Evolutionary conservation across 2,113 vertebrate genomes (phyloP), one percentile per base, ranked within the genome.

Genomic region (Nibea coibor): DNA sequence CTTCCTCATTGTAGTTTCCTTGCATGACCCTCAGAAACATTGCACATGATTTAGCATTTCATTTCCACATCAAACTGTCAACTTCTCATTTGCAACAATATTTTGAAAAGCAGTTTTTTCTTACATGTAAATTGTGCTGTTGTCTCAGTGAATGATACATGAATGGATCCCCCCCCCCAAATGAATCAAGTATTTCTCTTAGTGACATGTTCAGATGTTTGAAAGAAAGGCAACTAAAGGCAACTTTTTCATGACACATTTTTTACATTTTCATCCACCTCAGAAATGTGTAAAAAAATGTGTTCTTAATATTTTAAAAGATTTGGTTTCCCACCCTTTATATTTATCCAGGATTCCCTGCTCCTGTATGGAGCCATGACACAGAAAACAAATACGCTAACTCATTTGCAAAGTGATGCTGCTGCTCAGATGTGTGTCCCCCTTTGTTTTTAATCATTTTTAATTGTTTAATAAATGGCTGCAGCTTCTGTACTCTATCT

Each of bases 21-120:
- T 10, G 16, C 39, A 22, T 43, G 31, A 71, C 53, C 24, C 57
- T 67, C 24, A 0, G 7, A 69, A n/a, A 63, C 67, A 64, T n/a
- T 47, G 43, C 59, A 50, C 57, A 72, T n/a, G 39, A 75, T 78
- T 87, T 73, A 43, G 67, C 59, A 82, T 82, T 81, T 88, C 28
- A 78, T 78, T 80, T 56, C 47, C 67, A 84, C 73, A 80, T 84
- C 70, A 81, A 80, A 81, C 82, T 80, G 64, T 78, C 71, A 74
- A 28, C 24, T 24, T 65, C 42, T 71, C 50, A 24, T 45, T 51
- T 35, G 50, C 12, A 2, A 58, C 56, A 26, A 26, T 28, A 43
- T 68, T 83, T 57, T 69, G 19, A 72, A 72, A 74, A 68, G n/a
- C 50, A 8, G 1, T 28, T 62, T 51, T 80, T 31, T 62, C 54